Evolutionary conservation across 1,140 invertebrate species (phyloP).

Genomic region (Planococcus citri): DNA sequence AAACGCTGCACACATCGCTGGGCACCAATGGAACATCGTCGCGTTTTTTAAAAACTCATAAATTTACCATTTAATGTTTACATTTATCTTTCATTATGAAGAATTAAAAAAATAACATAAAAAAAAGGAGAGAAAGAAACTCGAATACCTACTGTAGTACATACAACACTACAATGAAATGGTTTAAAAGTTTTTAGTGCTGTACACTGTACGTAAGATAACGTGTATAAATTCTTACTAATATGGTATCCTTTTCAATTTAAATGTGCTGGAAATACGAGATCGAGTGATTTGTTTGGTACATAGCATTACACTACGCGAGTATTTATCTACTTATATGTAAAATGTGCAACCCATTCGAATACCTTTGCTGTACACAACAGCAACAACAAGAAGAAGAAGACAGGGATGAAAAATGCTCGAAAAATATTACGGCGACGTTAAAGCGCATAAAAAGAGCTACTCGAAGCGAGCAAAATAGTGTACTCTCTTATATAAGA

Average conservation of each 20-base stretch:
- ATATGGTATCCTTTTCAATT: not conserved
- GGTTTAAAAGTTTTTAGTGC: not conserved
- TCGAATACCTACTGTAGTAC: no score
- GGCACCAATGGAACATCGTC: not conserved
- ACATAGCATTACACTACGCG: not conserved
- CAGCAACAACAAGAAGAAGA: no score
- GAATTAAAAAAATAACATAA: slow-evolving; percentile 3
- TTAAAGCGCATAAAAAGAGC: not conserved
- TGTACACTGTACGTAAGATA: not conserved
- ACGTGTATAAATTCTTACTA: not conserved
- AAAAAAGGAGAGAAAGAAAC: no score
- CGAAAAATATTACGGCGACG: not conserved
- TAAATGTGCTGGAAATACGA: not conserved
- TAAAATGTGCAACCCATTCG: not conserved
- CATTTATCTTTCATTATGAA: slow-evolving; percentile 8
- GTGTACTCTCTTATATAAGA: no score
- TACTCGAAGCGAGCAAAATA: no score
- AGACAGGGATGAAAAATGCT: not conserved
- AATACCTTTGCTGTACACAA: no score
- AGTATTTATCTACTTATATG: no score
- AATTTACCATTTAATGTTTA: slow-evolving; percentile 2
- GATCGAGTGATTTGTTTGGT: not conserved
- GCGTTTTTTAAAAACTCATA: not conserved
- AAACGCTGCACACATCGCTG: not conserved
- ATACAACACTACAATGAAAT: not conserved